Evolutionary conservation across 2,888 invertebrate genomes (phyloP).

Genomic region (Orchesella flavescens): DNA sequence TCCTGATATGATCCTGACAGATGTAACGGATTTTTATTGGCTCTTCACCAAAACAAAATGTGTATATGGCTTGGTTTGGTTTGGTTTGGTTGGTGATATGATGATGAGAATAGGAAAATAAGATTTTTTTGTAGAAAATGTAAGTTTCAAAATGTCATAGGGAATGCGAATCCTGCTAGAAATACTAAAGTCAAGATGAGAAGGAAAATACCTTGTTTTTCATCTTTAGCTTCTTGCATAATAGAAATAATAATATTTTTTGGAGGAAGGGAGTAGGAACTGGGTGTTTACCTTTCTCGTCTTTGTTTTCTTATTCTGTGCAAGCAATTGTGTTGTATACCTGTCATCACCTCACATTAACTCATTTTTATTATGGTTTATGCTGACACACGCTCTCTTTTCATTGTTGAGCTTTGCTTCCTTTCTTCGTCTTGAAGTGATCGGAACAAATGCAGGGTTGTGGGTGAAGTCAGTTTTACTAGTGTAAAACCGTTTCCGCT

Average conservation of each 20-base stretch:
- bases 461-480: too few relatives aligned
- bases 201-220: too few relatives aligned
- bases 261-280: not conserved
- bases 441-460: too few relatives aligned
- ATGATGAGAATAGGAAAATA: not conserved
- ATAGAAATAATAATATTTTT: too few relatives aligned
- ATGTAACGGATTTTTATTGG: conserved; percentile 69
- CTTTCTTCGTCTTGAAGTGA: too few relatives aligned
- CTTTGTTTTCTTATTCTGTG: conserved; percentile 25
- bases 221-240: too few relatives aligned
- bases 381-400: conserved; percentile 23
- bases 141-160: not conserved
- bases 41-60: conserved; percentile 62
- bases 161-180: not conserved
- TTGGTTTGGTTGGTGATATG: not conserved
- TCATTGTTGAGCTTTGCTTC: too few relatives aligned
- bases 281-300: not conserved
- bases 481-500: too few relatives aligned
- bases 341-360: conserved; percentile 70
- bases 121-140: conserved; percentile 20
- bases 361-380: conserved; percentile 66
- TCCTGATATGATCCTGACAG: conserved; percentile 62
- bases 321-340: conserved; percentile 62
- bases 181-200: too few relatives aligned
- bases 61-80: not conserved